These are phyloP conservation scores for Anastrepha obliqua DNA, from an alignment of 1,140 invertebrate genomes.

Conservation along the genomic window DNA sequence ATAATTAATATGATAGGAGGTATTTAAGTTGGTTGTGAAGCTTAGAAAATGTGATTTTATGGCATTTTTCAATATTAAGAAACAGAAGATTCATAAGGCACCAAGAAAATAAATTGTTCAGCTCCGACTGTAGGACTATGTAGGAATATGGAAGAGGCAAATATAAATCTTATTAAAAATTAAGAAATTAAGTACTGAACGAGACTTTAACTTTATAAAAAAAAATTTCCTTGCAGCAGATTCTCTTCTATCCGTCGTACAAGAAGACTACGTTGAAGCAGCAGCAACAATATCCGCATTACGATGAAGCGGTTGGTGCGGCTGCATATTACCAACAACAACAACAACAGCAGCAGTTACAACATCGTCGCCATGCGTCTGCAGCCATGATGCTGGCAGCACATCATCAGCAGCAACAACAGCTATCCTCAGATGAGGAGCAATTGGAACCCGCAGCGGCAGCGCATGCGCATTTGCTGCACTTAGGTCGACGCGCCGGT, in stretches of 20 bases:
- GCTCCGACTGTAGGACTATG: no score
- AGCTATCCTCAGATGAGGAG: slow-evolving; percentile 70
- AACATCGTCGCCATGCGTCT: slow-evolving; percentile 59
- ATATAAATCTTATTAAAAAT: no score
- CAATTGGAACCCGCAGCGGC: slow-evolving; percentile 61
- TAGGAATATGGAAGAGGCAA: no score
- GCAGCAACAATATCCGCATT: slow-evolving; percentile 67
- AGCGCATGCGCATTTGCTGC: slow-evolving; percentile 67
- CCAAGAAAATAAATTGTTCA: no score
- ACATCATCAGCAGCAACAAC: slow-evolving; percentile 63
- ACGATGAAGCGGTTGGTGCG: slow-evolving; percentile 69
- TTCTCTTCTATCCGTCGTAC: slow-evolving; percentile 71
- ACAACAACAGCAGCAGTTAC: slow-evolving; percentile 61
- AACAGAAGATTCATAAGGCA: no score
- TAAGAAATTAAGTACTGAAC: no score
- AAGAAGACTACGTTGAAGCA: slow-evolving; percentile 75
- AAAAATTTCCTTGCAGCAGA: slow-evolving; percentile 46
- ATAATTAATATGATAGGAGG: no score
- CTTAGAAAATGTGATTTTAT: no score
- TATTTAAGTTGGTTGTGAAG: no score
- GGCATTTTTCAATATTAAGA: no score
- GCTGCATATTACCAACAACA: slow-evolving; percentile 65
- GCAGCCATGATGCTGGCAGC: slow-evolving; percentile 46
- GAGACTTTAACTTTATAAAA: no score
- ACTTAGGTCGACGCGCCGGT: slow-evolving; percentile 63